These are phyloP conservation scores for Hirudinaria manillensis DNA, from an alignment of 2,888 invertebrate genomes.

Conservation along the genomic window DNA sequence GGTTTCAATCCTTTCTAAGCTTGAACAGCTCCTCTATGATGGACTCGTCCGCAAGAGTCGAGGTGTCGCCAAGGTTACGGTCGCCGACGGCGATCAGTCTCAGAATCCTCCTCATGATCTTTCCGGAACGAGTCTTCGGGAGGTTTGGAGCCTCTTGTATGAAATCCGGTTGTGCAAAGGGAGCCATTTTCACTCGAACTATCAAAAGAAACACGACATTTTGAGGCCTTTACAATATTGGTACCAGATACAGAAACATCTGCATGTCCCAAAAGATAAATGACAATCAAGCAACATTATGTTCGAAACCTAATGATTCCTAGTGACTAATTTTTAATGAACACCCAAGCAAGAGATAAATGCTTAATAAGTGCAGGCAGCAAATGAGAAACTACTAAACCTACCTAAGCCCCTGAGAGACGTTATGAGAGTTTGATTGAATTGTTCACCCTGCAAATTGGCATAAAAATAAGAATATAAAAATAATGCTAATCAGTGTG, in stretches of 20 bases:
- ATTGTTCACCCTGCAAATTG: constrained; percentile 54
- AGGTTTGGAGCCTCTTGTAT: constrained; percentile 87
- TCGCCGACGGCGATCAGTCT: constrained; percentile 87
- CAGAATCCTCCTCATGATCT: constrained; percentile 91
- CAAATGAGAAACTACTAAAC: constrained; percentile 15
- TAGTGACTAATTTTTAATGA: no score
- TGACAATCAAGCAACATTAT: no score
- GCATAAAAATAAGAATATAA: not conserved
- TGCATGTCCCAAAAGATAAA: no score
- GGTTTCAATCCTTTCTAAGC: constrained; percentile 36
- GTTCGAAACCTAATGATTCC: no score
- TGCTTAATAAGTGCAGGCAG: not conserved
- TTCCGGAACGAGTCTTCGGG: constrained; percentile 94
- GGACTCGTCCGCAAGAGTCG: constrained; percentile 85
- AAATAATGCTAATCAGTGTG: not conserved
- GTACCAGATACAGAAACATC: no score
- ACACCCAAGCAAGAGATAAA: not conserved
- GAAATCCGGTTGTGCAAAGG: constrained; percentile 89
- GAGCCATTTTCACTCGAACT: constrained; percentile 83
- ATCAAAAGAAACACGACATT: constrained; percentile 42
- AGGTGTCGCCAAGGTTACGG: constrained; percentile 80
- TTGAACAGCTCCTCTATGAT: constrained; percentile 63
- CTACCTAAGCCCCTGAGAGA: constrained; percentile 49
- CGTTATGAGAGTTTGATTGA: constrained; percentile 65
- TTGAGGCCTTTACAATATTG: not conserved